Percentiles rank a stretch among this genome's conserved stretches.
Conservation (phyloP, 2,797 vertebrate species). For the Mormyrops attenuatus region DNA sequence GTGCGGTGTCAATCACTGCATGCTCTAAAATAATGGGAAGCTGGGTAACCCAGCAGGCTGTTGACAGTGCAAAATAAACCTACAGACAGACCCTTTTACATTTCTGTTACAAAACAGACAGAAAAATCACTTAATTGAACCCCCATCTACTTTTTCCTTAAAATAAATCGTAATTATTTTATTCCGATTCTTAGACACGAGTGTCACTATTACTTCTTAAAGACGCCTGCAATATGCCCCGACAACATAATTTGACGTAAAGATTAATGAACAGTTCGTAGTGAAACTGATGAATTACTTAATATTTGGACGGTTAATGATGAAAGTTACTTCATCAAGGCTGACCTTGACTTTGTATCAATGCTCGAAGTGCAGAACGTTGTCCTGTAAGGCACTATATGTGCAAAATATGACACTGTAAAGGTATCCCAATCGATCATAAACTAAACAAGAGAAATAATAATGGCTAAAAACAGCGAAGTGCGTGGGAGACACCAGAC, state of each 20-base stretch:
- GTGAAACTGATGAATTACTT: background rate
- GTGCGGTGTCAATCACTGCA: background rate
- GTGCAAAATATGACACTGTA: background rate
- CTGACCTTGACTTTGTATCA: background rate
- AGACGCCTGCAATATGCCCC: background rate
- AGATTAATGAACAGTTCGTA: background rate
- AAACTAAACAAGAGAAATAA: background rate
- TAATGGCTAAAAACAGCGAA: background rate
- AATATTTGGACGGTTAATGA: background rate
- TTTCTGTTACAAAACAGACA: background rate
- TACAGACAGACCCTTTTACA: background rate
- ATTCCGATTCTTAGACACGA: background rate
- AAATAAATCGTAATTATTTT: background rate
- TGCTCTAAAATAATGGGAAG: background rate
- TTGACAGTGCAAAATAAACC: background rate
- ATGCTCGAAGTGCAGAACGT: background rate
- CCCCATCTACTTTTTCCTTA: background rate
- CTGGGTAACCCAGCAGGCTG: background rate
- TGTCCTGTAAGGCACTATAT: background rate
- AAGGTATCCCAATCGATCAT: background rate
- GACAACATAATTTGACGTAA: background rate
- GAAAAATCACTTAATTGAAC: background rate
- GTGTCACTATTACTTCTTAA: background rate
- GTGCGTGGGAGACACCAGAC: background rate
- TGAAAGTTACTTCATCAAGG: background rate